Percentiles rank a stretch among this genome's conserved stretches.
Conservation (phyloP, 2,888 invertebrate species). For the Bimastos eiseni region DNA sequence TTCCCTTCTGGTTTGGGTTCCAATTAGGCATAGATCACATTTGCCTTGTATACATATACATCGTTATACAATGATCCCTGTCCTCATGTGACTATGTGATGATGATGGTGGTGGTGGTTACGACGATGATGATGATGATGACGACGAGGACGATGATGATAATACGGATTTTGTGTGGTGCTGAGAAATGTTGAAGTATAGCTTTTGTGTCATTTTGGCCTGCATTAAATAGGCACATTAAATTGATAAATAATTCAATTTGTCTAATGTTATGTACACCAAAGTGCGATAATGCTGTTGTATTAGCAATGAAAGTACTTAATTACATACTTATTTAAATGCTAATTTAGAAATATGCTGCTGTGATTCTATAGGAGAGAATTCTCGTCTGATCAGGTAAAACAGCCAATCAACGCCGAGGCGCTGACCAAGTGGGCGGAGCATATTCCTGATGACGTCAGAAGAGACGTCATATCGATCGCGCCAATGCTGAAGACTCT, state of each 20-base stretch:
- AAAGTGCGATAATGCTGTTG: no score
- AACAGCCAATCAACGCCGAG: slow-evolving; percentile 94
- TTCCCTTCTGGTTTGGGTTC: background rate
- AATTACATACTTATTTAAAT: no score
- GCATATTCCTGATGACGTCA: slow-evolving; percentile 75
- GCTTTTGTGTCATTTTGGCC: background rate
- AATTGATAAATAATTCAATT: background rate
- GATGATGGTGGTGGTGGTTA: background rate
- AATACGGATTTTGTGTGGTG: no score
- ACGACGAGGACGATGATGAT: no score
- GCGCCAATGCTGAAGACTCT: slow-evolving; percentile 89
- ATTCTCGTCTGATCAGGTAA: slow-evolving; percentile 95
- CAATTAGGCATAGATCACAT: background rate
- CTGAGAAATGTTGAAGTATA: no score
- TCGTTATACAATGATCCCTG: no score
- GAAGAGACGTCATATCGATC: slow-evolving; percentile 85
- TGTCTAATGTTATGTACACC: no score
- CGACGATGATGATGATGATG: background rate
- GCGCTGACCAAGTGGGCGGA: slow-evolving; percentile 72
- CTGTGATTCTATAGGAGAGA: slow-evolving; percentile 75
- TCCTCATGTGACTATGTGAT: background rate
- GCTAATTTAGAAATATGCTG: background rate
- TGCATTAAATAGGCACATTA: background rate
- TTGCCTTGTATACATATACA: background rate
- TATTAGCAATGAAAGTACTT: no score